Percentiles rank a stretch among this genome's conserved stretches.
Conservation (phyloP, 2,888 invertebrate species). For the Melanchra persicariae region DNA sequence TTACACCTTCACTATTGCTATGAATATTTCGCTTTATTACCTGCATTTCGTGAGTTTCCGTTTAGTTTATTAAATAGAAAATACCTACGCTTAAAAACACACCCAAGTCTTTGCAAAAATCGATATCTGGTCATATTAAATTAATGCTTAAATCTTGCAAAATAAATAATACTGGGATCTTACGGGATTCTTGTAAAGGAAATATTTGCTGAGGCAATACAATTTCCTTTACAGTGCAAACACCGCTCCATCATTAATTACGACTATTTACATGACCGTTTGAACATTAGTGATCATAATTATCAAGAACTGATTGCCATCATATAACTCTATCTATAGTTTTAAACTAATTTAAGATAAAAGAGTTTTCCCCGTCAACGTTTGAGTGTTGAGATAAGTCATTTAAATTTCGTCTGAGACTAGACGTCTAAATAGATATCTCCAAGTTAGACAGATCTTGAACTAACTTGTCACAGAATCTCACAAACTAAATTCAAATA, state of each 20-base stretch:
- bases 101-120: neutral
- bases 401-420: constrained; percentile 28
- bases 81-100: neutral
- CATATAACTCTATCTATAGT: constrained; percentile 5
- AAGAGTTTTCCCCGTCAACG: constrained; percentile 9
- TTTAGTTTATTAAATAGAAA: neutral
- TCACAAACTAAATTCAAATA: constrained; percentile 37
- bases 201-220: constrained; percentile 40
- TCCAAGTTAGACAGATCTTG: constrained; percentile 30
- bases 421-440: constrained; percentile 17
- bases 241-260: constrained; percentile 72
- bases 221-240: constrained; percentile 70
- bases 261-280: constrained; percentile 70
- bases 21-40: neutral
- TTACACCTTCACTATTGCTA: neutral
- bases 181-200: constrained; percentile 7
- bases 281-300: neutral
- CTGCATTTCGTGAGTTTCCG: neutral
- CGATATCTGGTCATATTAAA: neutral
- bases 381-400: constrained; percentile 29
- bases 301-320: neutral
- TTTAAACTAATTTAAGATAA: constrained; percentile 34
- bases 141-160: constrained; percentile 1
- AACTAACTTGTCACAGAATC: constrained; percentile 41
- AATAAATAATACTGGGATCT: constrained; percentile 1